Percentiles rank a stretch among this genome's conserved stretches.
Evolutionary conservation across 2,888 invertebrate species (phyloP).

Genomic region (Eilema depressum): DNA sequence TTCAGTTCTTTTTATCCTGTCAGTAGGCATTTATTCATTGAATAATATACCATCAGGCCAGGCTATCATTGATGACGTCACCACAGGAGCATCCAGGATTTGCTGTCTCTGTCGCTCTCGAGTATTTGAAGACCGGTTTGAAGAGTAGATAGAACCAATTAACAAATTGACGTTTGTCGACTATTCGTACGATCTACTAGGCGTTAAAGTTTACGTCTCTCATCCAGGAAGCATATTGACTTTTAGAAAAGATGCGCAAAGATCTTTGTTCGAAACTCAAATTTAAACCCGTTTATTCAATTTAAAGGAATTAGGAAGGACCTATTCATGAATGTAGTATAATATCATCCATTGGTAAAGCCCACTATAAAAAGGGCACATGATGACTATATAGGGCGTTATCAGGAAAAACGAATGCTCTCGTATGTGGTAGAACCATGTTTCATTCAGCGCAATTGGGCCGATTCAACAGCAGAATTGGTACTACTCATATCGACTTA

Average conservation of each 20-base stretch:
- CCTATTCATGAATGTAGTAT: too few relatives aligned
- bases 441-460: too few relatives aligned
- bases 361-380: too few relatives aligned
- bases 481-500: too few relatives aligned
- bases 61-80: constrained; percentile 72
- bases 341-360: too few relatives aligned
- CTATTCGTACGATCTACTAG: background rate
- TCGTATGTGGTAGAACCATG: too few relatives aligned
- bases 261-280: too few relatives aligned
- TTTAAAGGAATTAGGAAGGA: too few relatives aligned
- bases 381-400: too few relatives aligned
- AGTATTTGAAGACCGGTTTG: constrained; percentile 49
- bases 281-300: too few relatives aligned
- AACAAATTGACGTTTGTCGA: constrained; percentile 45
- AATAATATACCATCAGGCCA: constrained; percentile 50
- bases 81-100: constrained; percentile 59
- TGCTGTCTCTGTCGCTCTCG: constrained; percentile 66
- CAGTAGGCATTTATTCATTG: constrained; percentile 62
- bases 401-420: too few relatives aligned
- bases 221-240: background rate
- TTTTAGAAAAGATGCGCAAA: background rate
- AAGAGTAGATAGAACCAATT: constrained; percentile 49
- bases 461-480: too few relatives aligned
- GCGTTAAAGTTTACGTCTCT: background rate
- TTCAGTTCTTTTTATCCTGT: constrained; percentile 34